Evolutionary conservation across 2,888 invertebrate species (phyloP).

Genomic region (Drosophila macrothrix): DNA sequence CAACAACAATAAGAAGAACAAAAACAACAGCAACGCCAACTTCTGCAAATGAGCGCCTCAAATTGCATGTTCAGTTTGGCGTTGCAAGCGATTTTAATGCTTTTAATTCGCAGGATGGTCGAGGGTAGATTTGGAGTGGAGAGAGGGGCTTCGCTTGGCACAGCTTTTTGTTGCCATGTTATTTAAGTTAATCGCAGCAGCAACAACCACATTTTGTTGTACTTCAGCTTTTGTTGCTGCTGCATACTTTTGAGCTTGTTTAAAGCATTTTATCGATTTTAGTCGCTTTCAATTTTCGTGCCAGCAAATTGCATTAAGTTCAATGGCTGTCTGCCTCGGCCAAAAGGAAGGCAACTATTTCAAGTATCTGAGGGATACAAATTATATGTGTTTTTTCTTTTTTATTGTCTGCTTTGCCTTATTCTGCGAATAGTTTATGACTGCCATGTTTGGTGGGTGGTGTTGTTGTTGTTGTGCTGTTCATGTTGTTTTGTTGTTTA

Average conservation of each 20-base stretch:
- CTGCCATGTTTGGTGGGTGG: conserved; percentile 34
- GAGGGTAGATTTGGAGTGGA: not conserved
- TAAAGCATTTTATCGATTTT: conserved; percentile 60
- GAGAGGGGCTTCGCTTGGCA: not conserved
- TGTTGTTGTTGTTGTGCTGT: conserved; percentile 6
- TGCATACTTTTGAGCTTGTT: conserved; percentile 44
- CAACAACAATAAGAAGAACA: conserved; percentile 22
- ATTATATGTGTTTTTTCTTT: conserved; percentile 20
- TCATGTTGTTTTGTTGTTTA: conserved; percentile 10
- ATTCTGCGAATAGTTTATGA: conserved; percentile 63
- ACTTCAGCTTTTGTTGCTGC: conserved; percentile 11
- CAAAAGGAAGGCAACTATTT: conserved; percentile 43
- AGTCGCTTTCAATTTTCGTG: conserved; percentile 34
- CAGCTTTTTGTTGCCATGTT: conserved; percentile 50
- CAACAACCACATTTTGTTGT: conserved; percentile 39
- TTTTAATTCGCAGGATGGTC: conserved; percentile 56
- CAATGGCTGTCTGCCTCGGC: conserved; percentile 45
- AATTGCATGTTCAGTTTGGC: conserved; percentile 73
- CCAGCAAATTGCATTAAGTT: conserved; percentile 50
- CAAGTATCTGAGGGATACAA: conserved; percentile 51
- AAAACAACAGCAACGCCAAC: conserved; percentile 28
- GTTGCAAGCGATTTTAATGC: conserved; percentile 68
- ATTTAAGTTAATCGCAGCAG: conserved; percentile 45
- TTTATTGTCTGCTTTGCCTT: conserved; percentile 45
- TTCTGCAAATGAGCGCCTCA: conserved; percentile 48